phyloP scores from a whole-genome alignment of 2,888 invertebrate genomes.

The Pandemis cinnamomeana region DNA sequence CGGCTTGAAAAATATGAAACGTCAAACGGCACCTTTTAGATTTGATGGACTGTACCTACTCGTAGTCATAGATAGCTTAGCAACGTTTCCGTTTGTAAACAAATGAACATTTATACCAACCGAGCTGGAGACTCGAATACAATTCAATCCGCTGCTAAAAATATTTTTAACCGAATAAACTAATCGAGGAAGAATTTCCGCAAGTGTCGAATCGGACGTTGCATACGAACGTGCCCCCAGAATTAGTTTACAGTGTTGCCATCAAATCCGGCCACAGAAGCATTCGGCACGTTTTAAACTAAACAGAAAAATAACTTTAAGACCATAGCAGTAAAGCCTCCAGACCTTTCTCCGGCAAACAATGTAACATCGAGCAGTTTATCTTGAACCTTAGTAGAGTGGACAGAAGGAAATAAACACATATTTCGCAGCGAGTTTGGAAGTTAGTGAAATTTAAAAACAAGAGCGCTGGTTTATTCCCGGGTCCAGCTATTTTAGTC shows the following conservation, averaged over 20 bases:
- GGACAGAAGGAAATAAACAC: background rate
- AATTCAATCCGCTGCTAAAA: background rate
- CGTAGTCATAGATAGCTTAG: no score
- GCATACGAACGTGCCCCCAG: conserved; percentile 14
- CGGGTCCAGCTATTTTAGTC: background rate
- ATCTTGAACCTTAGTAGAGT: conserved; percentile 8
- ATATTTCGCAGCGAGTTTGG: background rate
- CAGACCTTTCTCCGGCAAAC: background rate
- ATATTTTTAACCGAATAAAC: conserved; percentile 10
- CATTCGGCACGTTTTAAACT: conserved; percentile 9
- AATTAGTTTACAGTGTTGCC: conserved; percentile 22
- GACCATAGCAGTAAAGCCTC: background rate
- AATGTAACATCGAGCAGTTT: background rate
- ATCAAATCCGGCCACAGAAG: background rate
- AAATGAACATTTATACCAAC: no score
- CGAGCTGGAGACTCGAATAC: background rate
- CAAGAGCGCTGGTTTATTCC: background rate
- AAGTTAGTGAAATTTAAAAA: background rate
- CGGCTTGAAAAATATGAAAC: no score
- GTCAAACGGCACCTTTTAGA: no score
- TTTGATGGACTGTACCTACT: no score
- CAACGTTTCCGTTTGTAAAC: no score
- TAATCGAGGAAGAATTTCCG: background rate
- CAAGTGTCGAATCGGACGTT: conserved; percentile 15
- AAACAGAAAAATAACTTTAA: background rate